A percentile compares a stretch with the other conserved stretches of the same genome.
Evolutionary conservation across 1,140 invertebrate genomes (phyloP).

Genomic region (Drosophila takahashii): DNA sequence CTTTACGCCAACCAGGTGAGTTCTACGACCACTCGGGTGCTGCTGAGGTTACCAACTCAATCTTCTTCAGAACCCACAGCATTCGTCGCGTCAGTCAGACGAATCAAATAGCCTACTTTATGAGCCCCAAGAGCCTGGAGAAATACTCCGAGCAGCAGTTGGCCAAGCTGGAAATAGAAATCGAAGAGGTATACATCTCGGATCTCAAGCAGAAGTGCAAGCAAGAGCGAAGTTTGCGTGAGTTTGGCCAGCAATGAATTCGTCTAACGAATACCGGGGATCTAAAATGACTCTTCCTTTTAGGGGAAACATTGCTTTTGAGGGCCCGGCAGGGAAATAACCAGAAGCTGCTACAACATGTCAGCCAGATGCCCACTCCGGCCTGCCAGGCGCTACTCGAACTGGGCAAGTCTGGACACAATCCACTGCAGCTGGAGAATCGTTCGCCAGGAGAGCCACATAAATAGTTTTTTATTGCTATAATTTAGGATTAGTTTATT

Average conservation of each 20-base stretch:
- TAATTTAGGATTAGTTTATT: background rate
- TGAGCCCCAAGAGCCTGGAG: slow-evolving; percentile 94
- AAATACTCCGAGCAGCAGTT: slow-evolving; percentile 40
- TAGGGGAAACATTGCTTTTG: slow-evolving; percentile 58
- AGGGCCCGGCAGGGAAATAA: slow-evolving; percentile 50
- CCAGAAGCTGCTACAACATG: slow-evolving; percentile 47
- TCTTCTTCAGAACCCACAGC: slow-evolving; percentile 65
- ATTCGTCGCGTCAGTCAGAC: slow-evolving; percentile 88
- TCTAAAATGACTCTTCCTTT: slow-evolving; percentile 11
- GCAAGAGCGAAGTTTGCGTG: slow-evolving; percentile 63
- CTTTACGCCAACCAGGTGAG: slow-evolving; percentile 92
- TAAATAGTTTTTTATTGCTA: background rate
- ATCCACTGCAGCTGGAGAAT: slow-evolving; percentile 15
- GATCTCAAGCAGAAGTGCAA: slow-evolving; percentile 62
- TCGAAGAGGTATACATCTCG: slow-evolving; percentile 53
- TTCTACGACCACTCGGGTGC: slow-evolving; percentile 53
- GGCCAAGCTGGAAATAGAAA: slow-evolving; percentile 47
- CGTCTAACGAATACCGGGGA: background rate
- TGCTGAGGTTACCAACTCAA: background rate
- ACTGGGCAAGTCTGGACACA: slow-evolving; percentile 10
- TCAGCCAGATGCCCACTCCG: slow-evolving; percentile 51
- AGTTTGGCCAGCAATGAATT: slow-evolving; percentile 24
- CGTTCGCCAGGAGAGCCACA: background rate
- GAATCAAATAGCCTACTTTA: slow-evolving; percentile 94
- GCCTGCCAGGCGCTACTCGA: slow-evolving; percentile 56